Evolutionary conservation across 2,797 vertebrate species (phyloP), one percentile per base, ranked within the genome.

Genomic region (Syngnathus rostellatus): DNA sequence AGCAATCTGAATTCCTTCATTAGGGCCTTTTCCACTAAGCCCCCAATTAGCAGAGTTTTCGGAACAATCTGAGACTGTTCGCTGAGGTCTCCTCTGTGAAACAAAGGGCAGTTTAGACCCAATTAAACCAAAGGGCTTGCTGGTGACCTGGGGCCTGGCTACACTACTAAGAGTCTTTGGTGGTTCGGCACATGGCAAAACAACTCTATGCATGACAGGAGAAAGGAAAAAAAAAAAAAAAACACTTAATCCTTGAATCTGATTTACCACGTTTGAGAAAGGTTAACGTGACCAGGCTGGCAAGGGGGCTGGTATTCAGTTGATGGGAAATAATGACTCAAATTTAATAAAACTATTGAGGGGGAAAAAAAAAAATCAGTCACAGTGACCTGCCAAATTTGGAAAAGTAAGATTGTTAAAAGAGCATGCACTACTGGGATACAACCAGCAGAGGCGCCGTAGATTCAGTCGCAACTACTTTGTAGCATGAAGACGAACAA

Each of bases 31-130:
- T 77, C 64, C 39, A 68, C 64, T 11, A 45, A 74, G 75, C 62
- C 67, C 55, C 82, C 86, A 88, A 88, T 89, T 89, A 89, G 79
- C 77, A 73, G 70, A 19, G 37, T 64, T 78, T 76, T 73, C 72
- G 67, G 77, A 83, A 85, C 79, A 81, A 82, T 83, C 65, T 80
- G 68, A 74, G 79, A 73, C 77, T 85, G 82, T 87, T 83, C 68
- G 5, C 64, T 16, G 74, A 80, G 67, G 72, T 82, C 72, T 77
- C 80, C 76, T 72, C 67, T 48, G 60, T 72, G 78, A 79, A 81
- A 86, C 83, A 88, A 87, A 86, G 80, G 78, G 64, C 67, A 68
- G 68, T 83, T 85, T 78, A 82, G 81, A 78, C 73, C 85, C 84
- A 89, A 85, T 86, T 87, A 87, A 82, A 83, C 66, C 68, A 38